phyloP scores from a whole-genome alignment of 2,113 vertebrate species.

The Actenoides hombroni region DNA sequence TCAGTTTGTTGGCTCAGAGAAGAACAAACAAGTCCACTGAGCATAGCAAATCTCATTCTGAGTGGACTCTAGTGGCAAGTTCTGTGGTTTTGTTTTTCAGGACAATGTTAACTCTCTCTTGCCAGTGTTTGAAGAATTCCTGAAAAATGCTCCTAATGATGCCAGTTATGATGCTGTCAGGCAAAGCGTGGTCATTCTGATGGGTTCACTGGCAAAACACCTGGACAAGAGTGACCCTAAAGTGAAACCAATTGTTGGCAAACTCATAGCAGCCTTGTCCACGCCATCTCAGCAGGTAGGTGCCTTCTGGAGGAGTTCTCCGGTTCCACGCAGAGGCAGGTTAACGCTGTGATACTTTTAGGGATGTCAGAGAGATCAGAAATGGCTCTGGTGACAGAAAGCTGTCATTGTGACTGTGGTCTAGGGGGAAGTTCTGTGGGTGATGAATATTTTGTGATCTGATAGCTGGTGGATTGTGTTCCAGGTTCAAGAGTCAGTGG shows the following conservation, averaged over 20 bases:
- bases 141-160: slow-evolving; percentile 93
- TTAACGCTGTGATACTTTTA: background rate
- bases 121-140: slow-evolving; percentile 96
- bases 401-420: background rate
- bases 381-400: background rate
- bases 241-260: slow-evolving; percentile 97
- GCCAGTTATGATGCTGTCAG: slow-evolving; percentile 96
- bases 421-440: background rate
- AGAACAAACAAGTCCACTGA: slow-evolving; percentile 48
- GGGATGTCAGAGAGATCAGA: background rate
- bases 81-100: slow-evolving; percentile 75
- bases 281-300: slow-evolving; percentile 98
- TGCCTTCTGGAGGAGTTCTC: slow-evolving; percentile 15
- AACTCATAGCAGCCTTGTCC: slow-evolving; percentile 93
- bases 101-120: slow-evolving; percentile 94
- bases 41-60: slow-evolving; percentile 38
- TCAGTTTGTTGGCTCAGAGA: slow-evolving; percentile 41
- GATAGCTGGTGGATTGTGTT: background rate
- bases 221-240: slow-evolving; percentile 97
- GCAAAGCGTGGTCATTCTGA: slow-evolving; percentile 97
- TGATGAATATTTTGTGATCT: background rate
- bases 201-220: slow-evolving; percentile 98
- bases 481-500: slow-evolving; percentile 97
- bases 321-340: background rate
- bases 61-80: slow-evolving; percentile 39